Evolutionary conservation across 1,140 invertebrate genomes (phyloP), one percentile per base, ranked within the genome.

Genomic region (Drosophila micromelanica): DNA sequence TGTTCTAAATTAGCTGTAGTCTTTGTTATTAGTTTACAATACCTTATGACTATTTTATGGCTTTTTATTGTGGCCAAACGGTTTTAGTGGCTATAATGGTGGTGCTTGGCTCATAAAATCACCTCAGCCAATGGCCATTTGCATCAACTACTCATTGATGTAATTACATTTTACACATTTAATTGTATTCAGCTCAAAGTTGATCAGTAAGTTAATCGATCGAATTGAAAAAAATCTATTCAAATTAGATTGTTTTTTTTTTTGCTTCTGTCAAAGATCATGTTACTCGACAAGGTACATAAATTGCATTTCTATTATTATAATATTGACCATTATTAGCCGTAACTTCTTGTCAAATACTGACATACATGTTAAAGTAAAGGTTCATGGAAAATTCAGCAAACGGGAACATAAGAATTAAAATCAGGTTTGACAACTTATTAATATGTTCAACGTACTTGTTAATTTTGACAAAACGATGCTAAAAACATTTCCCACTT

Each of bases 1-100:
- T 64, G 51, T 51, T 55, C 61, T 56, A 55, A 54, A 54, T 62
- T 62, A 54, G 65, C 20, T 61, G 27, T 35, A 35, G 32, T 17
- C 17, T 17, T 9, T 57, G 23, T 15, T 42, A 56, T 68, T 61
- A 17, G 27, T 45, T 9, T 11, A 51, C 8, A 38, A 3, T 13
- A 40, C 30, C 56, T 71, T 64, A 64, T 46, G 65, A 20, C 38
- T 27, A 45, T 55, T 49, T 48, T 13, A 40, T 64, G 35, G 35
- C 20, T 32, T 49, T 55, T 70, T 63, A 35, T 56, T 32, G 51
- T 9, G 23, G 27, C 9, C 42, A 62, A 62, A 62, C 54, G 57
- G 40, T 48, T 62, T 54, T 70, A 40, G 49, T 15, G 59, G 42
- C 20, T 30, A 15, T 59, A 67, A 67, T 67, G 45, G 38, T 27